Percentiles rank a stretch among this genome's conserved stretches.
Conservation (phyloP, 2,113 vertebrate species). For the Dipodomys merriami region DNA sequence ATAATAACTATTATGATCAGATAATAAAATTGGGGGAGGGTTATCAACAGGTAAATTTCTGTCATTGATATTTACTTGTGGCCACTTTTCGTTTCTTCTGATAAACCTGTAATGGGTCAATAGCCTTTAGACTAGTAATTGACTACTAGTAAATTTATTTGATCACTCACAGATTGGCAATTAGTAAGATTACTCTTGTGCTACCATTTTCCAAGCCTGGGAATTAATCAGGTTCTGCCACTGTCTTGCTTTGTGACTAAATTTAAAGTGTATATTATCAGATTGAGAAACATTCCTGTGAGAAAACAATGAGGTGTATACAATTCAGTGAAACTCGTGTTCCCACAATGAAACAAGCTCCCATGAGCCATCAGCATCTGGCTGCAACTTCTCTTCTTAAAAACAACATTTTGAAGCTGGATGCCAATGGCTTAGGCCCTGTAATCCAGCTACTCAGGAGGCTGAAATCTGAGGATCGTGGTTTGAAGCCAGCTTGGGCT, state of each 20-base stretch:
- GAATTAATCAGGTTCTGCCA: slow-evolving; percentile 24
- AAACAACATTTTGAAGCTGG: no score
- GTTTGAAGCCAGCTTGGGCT: no score
- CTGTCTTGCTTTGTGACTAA: slow-evolving; percentile 38
- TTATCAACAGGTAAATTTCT: neutral
- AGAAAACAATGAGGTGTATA: neutral
- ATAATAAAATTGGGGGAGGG: neutral
- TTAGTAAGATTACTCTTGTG: neutral
- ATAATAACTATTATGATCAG: neutral
- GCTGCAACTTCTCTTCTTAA: no score
- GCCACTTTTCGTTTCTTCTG: neutral
- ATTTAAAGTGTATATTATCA: neutral
- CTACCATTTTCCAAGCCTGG: neutral
- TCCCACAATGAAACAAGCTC: neutral
- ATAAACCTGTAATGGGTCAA: neutral
- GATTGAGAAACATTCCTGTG: neutral
- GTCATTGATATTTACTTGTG: no score
- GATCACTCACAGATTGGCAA: neutral
- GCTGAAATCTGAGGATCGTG: no score
- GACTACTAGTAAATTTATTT: neutral
- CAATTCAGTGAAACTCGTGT: neutral
- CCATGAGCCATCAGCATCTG: neutral
- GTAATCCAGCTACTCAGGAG: no score
- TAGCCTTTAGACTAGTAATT: neutral
- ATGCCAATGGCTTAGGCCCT: no score